Percentiles rank a stretch among this genome's conserved stretches.
phyloP scores from a whole-genome alignment of 2,797 vertebrate species.

The Cuculus canorus region DNA sequence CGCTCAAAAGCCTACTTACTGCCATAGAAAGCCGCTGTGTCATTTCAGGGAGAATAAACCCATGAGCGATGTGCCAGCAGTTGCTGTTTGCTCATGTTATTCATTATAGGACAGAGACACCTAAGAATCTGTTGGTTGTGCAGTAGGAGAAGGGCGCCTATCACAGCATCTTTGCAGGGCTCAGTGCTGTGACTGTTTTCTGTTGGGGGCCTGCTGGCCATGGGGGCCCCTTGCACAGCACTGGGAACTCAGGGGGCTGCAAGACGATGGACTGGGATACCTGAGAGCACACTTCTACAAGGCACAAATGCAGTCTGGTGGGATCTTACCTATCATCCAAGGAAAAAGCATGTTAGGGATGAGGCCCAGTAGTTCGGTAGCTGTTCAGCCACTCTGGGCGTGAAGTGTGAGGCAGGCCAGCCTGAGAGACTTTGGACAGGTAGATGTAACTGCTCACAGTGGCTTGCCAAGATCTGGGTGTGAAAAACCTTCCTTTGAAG shows the following conservation, averaged over 20 bases:
- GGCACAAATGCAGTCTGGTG: not conserved
- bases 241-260: not conserved
- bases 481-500: not conserved
- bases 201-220: not conserved
- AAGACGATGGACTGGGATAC: not conserved
- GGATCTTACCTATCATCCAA: not conserved
- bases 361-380: not conserved
- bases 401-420: not conserved
- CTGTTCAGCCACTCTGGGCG: not conserved
- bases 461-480: not conserved
- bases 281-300: not conserved
- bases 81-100: not conserved
- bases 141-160: not conserved
- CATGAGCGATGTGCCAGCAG: not conserved
- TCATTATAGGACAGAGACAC: not conserved
- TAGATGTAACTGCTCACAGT: not conserved
- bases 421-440: not conserved
- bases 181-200: not conserved
- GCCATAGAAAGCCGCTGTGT: not conserved
- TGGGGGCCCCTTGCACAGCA: not conserved
- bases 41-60: not conserved
- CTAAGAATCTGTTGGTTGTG: not conserved
- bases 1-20: not conserved
- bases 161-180: not conserved
- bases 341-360: not conserved